Evolutionary conservation across 2,888 invertebrate species (phyloP), one percentile per base, ranked within the genome.

Genomic region (Drosophila conformis): DNA sequence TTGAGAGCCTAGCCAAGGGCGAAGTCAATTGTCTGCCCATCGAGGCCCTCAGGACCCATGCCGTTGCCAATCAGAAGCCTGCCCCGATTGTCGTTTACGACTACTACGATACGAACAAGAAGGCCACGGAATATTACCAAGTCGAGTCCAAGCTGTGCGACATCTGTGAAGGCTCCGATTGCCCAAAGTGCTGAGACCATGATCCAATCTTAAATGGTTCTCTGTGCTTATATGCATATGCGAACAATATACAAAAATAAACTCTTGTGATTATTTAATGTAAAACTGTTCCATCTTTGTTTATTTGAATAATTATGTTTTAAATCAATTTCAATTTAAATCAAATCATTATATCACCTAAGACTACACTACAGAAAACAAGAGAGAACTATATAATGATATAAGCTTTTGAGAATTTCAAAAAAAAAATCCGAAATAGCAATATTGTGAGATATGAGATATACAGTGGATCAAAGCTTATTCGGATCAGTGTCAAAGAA

Each of bases 11-110:
- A 80, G 91, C 93, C 13, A 87, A 89, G 64, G 82, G 83, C 18
- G 96, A 97, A 92, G 95, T 95, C 65, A 85, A 80, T 33, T 98
- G 98, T 92, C 96, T 98, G 35, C 97, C 97, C 13, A 95, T 98
- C 52, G 96, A 96, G 2, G 97, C 97, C 11, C 96, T 96, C 88
- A 95, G 97, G 82, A 96, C 96, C 0, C 96, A 97, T 91, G 96
- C 97, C 90, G 97, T 98, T 7, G 97, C 97, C 2, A 95, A 96
- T 56, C 97, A 98, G 89, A 97, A 97, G 70, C 96, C 98, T 25
- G 97, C 97, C 29, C 95, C 97, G 79, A 97, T 98, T 79, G 95
- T 96, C 33, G 95, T 99, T 58, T 96, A 96, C 79, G 99, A 99
- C 92, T 97, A 99, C 83, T 99, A 98, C 89, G 98, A 99, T 92